Conservation (phyloP, 2,113 vertebrate genomes). For the Verasper variegatus region DNA sequence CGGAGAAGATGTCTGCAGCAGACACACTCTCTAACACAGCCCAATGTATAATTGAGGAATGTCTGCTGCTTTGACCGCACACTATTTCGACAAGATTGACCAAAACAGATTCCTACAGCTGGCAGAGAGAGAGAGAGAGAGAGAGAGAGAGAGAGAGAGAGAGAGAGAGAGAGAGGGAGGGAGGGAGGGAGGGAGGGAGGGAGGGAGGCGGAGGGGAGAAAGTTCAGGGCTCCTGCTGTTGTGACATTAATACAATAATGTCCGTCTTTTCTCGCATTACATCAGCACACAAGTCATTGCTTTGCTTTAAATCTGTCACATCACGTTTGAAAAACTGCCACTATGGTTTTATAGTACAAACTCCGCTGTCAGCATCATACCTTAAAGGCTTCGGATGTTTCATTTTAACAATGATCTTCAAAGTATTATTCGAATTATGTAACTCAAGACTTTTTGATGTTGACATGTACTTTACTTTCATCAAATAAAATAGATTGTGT, state of each 20-base stretch:
- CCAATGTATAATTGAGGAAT: slow-evolving; percentile 44
- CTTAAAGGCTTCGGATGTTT: background rate
- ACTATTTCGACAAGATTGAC: slow-evolving; percentile 21
- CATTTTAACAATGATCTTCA: background rate
- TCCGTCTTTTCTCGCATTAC: slow-evolving; percentile 24
- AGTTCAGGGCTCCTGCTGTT: slow-evolving; percentile 8
- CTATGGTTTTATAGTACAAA: slow-evolving; percentile 5
- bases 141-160: no score
- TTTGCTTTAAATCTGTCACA: slow-evolving; percentile 16
- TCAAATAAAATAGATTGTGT: background rate
- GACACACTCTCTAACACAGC: slow-evolving; percentile 25
- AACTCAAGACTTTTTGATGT: background rate
- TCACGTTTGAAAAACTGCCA: slow-evolving; percentile 9
- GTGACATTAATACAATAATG: slow-evolving; percentile 23
- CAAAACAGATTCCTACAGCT: slow-evolving; percentile 29
- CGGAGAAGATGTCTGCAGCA: slow-evolving; percentile 21
- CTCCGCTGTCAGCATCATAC: background rate
- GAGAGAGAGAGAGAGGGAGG: no score
- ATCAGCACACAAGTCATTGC: background rate
- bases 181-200: no score
- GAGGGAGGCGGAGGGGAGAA: background rate
- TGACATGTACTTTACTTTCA: background rate
- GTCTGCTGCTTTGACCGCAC: slow-evolving; percentile 10
- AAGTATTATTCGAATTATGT: background rate
- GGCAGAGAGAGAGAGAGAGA: background rate